Evolutionary conservation across 2,888 invertebrate genomes (phyloP).

Genomic region (Polydesmus complanatus): DNA sequence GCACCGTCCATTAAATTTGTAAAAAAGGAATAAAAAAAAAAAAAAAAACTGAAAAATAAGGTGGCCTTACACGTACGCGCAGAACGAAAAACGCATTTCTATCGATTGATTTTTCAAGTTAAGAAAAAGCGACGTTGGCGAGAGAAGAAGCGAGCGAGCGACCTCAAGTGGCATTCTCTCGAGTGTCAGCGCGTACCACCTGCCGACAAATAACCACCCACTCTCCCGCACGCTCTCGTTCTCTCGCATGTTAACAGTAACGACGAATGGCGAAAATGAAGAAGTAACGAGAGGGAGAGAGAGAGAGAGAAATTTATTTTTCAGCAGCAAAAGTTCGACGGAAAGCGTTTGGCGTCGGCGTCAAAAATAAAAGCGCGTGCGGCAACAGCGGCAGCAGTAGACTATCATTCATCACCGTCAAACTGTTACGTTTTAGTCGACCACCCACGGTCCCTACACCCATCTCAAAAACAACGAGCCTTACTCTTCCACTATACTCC

Average conservation of each 20-base stretch:
- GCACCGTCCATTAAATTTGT: not conserved
- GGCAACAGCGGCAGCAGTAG: not conserved
- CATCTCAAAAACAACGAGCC: not conserved
- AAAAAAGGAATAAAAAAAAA: not conserved
- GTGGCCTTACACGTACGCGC: not conserved
- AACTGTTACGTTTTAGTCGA: not conserved
- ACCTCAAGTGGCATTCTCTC: not conserved
- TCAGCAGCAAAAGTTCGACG: too few species aligned
- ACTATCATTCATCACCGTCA: not conserved
- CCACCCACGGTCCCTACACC: not conserved
- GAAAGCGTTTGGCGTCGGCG: not conserved
- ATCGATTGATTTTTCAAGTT: not conserved
- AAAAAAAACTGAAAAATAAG: not conserved
- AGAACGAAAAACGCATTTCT: not conserved
- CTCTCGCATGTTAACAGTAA: not conserved
- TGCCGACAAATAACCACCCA: not conserved
- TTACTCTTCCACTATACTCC: too few species aligned
- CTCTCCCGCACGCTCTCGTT: not conserved
- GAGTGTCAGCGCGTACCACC: too few species aligned
- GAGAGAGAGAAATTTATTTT: too few species aligned
- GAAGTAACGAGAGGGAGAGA: too few species aligned
- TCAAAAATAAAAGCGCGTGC: not conserved
- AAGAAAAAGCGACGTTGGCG: not conserved
- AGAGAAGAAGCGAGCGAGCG: not conserved
- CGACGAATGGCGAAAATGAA: not conserved